Evolutionary conservation across 2,113 vertebrate genomes (phyloP).

Genomic region (Plecotus auritus): DNA sequence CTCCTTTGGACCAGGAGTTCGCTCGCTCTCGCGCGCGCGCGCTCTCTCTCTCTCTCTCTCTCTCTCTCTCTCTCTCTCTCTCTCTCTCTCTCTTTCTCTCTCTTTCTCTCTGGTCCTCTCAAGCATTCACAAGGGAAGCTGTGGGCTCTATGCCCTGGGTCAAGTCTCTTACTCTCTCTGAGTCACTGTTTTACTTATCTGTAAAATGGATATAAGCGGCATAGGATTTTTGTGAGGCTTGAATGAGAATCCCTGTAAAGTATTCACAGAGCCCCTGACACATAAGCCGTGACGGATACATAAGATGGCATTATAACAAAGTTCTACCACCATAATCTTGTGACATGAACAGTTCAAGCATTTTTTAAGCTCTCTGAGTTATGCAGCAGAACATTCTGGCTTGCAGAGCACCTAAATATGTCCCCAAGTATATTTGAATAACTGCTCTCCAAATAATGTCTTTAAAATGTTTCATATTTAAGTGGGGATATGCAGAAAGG

Average conservation of each 20-base stretch:
- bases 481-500: not conserved
- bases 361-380: not conserved
- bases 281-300: fast-evolving
- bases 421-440: not conserved
- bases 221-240: not conserved
- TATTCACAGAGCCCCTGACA: not conserved
- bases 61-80: not conserved
- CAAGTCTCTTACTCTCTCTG: not conserved
- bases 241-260: not conserved
- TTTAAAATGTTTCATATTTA: not conserved
- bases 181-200: not conserved
- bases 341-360: not conserved
- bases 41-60: not conserved
- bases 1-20: not conserved
- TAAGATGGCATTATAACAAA: not conserved
- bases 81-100: too few relatives aligned
- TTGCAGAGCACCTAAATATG: not conserved
- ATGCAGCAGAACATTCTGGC: not conserved
- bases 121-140: not conserved
- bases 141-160: not conserved
- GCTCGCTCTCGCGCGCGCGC: fast-evolving
- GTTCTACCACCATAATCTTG: not conserved
- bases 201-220: not conserved
- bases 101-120: not conserved
- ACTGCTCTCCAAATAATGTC: not conserved